Evolutionary conservation across 2,888 invertebrate species (phyloP).

Genomic region (Dromius quadrimaculatus): DNA sequence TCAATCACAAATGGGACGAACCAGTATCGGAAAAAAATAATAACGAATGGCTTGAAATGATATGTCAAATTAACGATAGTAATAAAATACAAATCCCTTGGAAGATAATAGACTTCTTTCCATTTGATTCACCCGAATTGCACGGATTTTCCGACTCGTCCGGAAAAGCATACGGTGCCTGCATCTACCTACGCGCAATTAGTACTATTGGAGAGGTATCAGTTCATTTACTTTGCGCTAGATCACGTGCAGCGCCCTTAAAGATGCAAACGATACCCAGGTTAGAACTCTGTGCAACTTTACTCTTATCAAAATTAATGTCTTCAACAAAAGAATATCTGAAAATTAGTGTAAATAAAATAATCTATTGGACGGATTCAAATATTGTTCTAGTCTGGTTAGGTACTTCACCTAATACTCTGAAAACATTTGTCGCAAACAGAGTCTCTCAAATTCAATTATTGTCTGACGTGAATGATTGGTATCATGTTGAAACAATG

Average conservation of each 20-base stretch:
- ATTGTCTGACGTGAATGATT: no score
- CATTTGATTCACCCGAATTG: neutral
- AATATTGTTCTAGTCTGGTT: no score
- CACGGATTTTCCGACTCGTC: conserved; percentile 20
- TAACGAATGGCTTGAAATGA: neutral
- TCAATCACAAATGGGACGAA: neutral
- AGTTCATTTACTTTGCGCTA: conserved; percentile 19
- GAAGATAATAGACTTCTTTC: neutral
- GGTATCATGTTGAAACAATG: no score
- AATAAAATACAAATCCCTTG: neutral
- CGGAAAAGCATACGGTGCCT: conserved; percentile 14
- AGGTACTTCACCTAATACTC: no score
- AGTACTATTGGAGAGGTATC: neutral
- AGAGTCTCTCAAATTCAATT: no score
- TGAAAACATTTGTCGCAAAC: no score
- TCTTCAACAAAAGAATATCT: neutral
- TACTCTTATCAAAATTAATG: conserved; percentile 12
- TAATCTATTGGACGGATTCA: no score
- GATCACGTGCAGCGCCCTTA: conserved; percentile 8
- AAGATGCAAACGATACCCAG: conserved; percentile 6
- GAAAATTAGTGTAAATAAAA: neutral
- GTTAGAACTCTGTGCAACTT: conserved; percentile 30
- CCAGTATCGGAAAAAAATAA: neutral
- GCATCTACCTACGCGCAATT: neutral
- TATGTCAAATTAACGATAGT: neutral